phyloP scores from a whole-genome alignment of 2,797 vertebrate genomes.

The Falco biarmicus region DNA sequence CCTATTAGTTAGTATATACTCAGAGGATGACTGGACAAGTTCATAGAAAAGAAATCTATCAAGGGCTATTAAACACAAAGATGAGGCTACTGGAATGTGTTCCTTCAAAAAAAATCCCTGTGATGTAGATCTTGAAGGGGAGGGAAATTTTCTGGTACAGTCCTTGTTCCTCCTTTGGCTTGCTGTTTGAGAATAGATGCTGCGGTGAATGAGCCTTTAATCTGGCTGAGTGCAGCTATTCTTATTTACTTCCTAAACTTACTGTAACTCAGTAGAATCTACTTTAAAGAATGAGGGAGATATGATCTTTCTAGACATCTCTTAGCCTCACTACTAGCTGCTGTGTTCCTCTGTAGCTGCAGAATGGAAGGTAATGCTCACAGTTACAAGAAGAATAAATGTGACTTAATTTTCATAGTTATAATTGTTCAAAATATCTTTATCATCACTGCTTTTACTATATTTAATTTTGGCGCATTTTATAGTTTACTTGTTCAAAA shows the following conservation, averaged over 20 bases:
- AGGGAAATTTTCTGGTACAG: neutral
- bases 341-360: neutral
- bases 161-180: neutral
- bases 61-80: neutral
- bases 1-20: neutral
- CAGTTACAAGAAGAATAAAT: neutral
- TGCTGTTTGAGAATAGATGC: neutral
- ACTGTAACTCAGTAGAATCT: neutral
- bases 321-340: neutral
- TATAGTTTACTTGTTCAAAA: neutral
- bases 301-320: accelerated
- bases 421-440: neutral
- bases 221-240: accelerated
- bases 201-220: neutral
- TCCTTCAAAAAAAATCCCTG: neutral
- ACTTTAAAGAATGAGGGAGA: neutral
- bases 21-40: neutral
- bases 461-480: neutral
- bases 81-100: neutral
- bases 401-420: neutral
- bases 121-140: neutral
- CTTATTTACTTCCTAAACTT: neutral
- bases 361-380: neutral
- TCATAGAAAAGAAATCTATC: neutral
- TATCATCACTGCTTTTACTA: neutral